These are phyloP conservation scores for Synanthedon andrenaeformis DNA, from an alignment of 2,888 invertebrate species.

Conservation along the genomic window DNA sequence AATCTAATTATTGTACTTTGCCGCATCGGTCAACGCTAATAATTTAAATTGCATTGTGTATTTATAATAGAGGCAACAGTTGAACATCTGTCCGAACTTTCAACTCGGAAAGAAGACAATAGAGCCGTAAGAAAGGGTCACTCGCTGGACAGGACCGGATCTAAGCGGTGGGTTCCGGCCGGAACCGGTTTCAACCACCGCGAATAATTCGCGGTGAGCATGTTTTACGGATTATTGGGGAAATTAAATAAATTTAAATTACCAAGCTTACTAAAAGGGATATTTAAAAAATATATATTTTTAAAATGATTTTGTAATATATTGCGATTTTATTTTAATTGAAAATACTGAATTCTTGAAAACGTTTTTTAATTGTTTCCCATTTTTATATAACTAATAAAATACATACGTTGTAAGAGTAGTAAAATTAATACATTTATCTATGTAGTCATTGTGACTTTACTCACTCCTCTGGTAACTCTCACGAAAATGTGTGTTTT, in stretches of 20 bases:
- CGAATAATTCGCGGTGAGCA: not conserved
- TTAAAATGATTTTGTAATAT: not conserved
- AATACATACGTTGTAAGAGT: not conserved
- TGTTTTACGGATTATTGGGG: not conserved
- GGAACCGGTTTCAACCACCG: conserved; percentile 14
- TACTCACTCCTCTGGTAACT: no score
- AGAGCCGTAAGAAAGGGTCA: conserved; percentile 50
- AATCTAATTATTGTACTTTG: not conserved
- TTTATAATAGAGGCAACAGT: conserved; percentile 2
- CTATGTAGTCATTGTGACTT: no score
- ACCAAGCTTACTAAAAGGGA: no score
- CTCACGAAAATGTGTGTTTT: no score
- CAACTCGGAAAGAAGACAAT: conserved; percentile 30
- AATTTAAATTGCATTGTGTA: not conserved
- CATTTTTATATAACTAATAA: not conserved
- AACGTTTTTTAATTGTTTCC: no score
- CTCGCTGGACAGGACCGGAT: conserved; percentile 50
- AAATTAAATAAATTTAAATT: no score
- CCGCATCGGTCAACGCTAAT: not conserved
- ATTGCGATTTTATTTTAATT: not conserved
- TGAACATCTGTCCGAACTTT: conserved; percentile 48
- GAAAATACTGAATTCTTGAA: not conserved
- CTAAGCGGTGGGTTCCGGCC: conserved; percentile 29
- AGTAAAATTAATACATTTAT: no score
- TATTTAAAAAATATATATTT: not conserved